A percentile compares a stretch with the other conserved stretches of the same genome.
Evolutionary conservation across 2,797 vertebrate species (phyloP).

Genomic region (Melanotaenia nigrans): DNA sequence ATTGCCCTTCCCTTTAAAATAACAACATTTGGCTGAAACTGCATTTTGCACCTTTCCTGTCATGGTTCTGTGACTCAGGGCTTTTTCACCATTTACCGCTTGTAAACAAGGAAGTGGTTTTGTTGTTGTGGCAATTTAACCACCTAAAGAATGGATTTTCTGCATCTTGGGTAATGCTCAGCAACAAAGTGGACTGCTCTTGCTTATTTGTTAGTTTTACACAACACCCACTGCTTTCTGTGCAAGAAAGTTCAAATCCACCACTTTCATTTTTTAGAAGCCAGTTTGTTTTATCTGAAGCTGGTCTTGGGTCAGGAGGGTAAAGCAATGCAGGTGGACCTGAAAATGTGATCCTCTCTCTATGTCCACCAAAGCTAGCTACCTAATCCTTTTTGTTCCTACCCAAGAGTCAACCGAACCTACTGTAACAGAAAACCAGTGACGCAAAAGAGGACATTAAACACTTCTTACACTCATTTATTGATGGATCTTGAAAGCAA

Average conservation of each 20-base stretch:
- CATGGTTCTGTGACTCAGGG: conserved; percentile 75
- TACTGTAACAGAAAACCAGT: conserved; percentile 71
- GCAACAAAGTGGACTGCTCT: neutral
- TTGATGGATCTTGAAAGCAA: conserved; percentile 67
- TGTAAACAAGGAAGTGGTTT: conserved; percentile 74
- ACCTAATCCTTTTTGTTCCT: conserved; percentile 77
- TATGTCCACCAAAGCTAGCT: conserved; percentile 61
- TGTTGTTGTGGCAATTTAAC: conserved; percentile 1
- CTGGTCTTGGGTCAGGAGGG: conserved; percentile 17
- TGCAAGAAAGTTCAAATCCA: neutral
- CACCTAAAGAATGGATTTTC: neutral
- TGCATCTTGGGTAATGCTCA: neutral
- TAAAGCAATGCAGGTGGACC: conserved; percentile 57
- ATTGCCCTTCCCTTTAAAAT: conserved; percentile 70
- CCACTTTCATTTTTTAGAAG: neutral
- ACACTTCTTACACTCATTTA: conserved; percentile 73
- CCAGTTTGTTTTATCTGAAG: conserved; percentile 16
- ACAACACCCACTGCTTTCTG: neutral
- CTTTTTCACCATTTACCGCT: conserved; percentile 56
- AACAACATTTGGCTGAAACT: conserved; percentile 78
- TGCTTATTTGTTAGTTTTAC: neutral
- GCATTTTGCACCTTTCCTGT: conserved; percentile 72
- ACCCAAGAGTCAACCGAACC: conserved; percentile 68
- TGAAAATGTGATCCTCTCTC: conserved; percentile 71
- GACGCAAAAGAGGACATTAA: conserved; percentile 75